Evolutionary conservation across 2,113 vertebrate genomes (phyloP), one percentile per base, ranked within the genome.

Genomic region (Myanophis thanlyinensis): DNA sequence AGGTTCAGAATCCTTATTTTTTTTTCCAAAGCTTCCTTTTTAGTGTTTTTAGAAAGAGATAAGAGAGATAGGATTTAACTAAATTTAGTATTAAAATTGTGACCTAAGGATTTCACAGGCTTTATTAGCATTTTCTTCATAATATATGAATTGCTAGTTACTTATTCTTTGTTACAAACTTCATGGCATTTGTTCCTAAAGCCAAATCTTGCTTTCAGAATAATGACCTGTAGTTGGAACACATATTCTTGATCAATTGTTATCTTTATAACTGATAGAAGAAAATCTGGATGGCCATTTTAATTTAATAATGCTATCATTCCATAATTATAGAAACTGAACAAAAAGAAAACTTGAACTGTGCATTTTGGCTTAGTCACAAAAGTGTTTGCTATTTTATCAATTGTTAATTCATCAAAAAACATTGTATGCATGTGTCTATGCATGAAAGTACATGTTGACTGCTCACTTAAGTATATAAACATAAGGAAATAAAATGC

Each of bases 401-500:
- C 93, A 93, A 96, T 92, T 93, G 87, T 2, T 30, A 67, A 35
- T 67, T 67, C 62, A 67, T 67, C 62, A 91, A 91, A 91, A 95
- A 94, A 92, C 93, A 94, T 6, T 35, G 48, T 40, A 35, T 53
- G 87, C 10, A 15, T 12, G 3, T 84, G 20, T 80, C 30, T 23
- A 23, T 80, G 40, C 52, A 25, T 35, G 44, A 56, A 54, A 49
- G 8, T 95, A 93, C 95, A 94, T 9, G 18, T 80, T 80, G 73
- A 80, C 94, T 89, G 88, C 87, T 18, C 88, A 95, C 89, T 15
- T 30, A 49, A 93, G 54, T 0, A 1, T 0, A 0, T 96, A 95
- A 95, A 95, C 95, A 89, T 91, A 94, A 92, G 94, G 95, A 96
- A 93, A 93, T 95, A 92, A 95, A 96, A 20, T 91, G 85, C 87